A percentile compares a stretch with the other conserved stretches of the same genome.
Conservation (phyloP, 2,797 vertebrate genomes). For the Characodon lateralis region DNA sequence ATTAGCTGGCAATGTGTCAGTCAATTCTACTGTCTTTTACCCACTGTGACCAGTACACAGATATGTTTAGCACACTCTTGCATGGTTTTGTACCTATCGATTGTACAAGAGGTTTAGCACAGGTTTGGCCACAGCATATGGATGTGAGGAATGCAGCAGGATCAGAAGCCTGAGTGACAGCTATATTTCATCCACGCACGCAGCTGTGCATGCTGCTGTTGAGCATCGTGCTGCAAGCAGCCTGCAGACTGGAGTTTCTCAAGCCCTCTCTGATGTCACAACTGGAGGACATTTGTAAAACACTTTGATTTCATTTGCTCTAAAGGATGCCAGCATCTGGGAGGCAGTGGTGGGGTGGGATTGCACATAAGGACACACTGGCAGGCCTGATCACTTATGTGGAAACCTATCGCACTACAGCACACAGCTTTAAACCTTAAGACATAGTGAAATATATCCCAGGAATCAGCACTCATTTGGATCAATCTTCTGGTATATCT, state of each 20-base stretch:
- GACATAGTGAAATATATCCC: background rate
- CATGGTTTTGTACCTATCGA: background rate
- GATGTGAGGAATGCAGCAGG: slow-evolving; percentile 30
- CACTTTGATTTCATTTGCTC: slow-evolving; percentile 22
- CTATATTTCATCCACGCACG: slow-evolving; percentile 11
- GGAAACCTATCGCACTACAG: background rate
- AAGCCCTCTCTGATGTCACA: slow-evolving; percentile 39
- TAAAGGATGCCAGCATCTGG: slow-evolving; percentile 24
- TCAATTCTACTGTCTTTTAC: slow-evolving; percentile 13
- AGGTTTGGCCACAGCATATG: slow-evolving; percentile 13
- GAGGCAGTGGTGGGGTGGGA: background rate
- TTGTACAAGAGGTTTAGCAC: slow-evolving; percentile 21
- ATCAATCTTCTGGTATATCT: background rate
- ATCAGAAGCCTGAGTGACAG: slow-evolving; percentile 18
- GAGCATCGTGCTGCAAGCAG: background rate
- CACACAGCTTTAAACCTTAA: too few relatives aligned
- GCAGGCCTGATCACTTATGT: background rate
- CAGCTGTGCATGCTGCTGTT: slow-evolving; percentile 29
- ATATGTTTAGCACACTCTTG: background rate
- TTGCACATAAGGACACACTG: background rate
- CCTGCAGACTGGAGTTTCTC: slow-evolving; percentile 22
- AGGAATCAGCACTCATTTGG: background rate
- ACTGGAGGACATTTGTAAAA: slow-evolving; percentile 40
- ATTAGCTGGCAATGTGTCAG: slow-evolving; percentile 13
- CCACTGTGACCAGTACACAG: background rate